Evolutionary conservation across 2,888 invertebrate genomes (phyloP).

Genomic region (Eupithecia insigniata): DNA sequence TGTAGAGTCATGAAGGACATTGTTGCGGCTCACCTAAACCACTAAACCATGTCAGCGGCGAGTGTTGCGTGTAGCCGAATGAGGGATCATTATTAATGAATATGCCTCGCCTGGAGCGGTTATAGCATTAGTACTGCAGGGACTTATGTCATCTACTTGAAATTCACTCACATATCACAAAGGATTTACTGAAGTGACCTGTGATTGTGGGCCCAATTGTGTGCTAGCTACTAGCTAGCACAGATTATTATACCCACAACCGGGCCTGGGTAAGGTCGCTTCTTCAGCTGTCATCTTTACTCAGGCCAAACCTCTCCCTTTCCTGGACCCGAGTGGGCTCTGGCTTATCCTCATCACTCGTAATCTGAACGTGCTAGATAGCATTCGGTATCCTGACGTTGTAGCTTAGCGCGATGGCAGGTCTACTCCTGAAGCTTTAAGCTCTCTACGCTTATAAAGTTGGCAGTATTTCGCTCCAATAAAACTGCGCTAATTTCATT

Average conservation of each 20-base stretch:
- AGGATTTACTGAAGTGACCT: neutral
- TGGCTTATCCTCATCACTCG: neutral
- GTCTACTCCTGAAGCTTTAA: neutral
- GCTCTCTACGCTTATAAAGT: neutral
- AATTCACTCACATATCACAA: neutral
- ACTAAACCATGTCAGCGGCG: constrained; percentile 21
- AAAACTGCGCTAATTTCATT: neutral
- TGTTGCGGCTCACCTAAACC: constrained; percentile 20
- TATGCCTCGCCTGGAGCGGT: constrained; percentile 9
- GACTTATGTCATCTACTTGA: constrained; percentile 14
- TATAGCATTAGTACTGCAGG: constrained; percentile 21
- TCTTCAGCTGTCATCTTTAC: neutral
- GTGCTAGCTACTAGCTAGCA: neutral
- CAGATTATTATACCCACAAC: no score
- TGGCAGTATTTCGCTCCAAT: neutral
- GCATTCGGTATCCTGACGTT: neutral
- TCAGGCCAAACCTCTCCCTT: neutral
- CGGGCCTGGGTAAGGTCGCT: neutral
- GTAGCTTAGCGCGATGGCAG: neutral
- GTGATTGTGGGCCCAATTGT: neutral
- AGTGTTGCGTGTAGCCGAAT: constrained; percentile 17
- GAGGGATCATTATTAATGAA: constrained; percentile 19
- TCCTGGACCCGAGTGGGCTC: neutral
- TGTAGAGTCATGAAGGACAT: constrained; percentile 5
- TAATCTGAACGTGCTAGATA: neutral